Evolutionary conservation across 2,888 invertebrate species (phyloP), one percentile per base, ranked within the genome.

Genomic region (Colostygia pectinataria): DNA sequence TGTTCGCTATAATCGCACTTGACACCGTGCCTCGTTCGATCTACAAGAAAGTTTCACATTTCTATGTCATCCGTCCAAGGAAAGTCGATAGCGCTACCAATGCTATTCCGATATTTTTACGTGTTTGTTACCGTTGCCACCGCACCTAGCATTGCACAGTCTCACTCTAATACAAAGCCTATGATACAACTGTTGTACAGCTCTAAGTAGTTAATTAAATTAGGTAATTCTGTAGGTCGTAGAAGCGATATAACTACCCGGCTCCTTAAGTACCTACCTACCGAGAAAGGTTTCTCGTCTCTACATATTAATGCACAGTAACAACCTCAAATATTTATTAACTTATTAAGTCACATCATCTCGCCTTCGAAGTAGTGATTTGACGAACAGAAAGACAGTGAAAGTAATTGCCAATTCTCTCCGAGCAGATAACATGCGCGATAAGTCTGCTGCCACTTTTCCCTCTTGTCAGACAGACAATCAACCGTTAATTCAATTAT

Each of bases 11-110:
- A 85, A 85, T 83, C 87, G 80, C 86, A 87, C 88, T 88, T 89
- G 89, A 89, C 88, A 87, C 89, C 82, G 79, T 77, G 67, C 80
- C 74, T 74, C 74, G 70, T 79, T 78, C 79, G 74, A 82, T 80
- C 76, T 72, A 74, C 74, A 86, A 86, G 85, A 87, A 86, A 89
- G 85, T 89, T 86, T 81, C 81, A 80, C 86, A 83, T 87, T 86
- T 86, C 84, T 84, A 77, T 82, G 80, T 77, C 81, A 79, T 66
- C 70, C 68, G 65, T 66, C 61, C 63, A 68, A 72, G 67, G 70
- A 75, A 74, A 77, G 73, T 70, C 65, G 27, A 47, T 43, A 52
- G 43, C 28, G 53, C 53, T 34, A 54, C 37, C 56, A 53, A 56
- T 53, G 49, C 58, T 63, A 63, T 63, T 66, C 56, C 56, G 53